phyloP scores from a whole-genome alignment of 2,888 invertebrate species.

The Phengaris alcon region DNA sequence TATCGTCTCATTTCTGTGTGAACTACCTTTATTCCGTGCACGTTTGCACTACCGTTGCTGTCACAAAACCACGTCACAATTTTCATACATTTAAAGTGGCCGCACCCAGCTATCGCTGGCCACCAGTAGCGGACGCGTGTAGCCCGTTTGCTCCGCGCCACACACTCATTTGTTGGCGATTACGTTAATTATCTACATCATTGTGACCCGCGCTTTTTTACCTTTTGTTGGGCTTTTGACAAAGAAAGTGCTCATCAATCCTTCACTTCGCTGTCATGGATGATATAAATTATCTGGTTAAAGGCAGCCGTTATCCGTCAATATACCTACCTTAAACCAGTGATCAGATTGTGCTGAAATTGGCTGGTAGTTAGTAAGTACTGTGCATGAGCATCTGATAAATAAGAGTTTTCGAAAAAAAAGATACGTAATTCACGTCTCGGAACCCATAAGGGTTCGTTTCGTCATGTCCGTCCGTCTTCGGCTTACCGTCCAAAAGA shows the following conservation, averaged over 20 bases:
- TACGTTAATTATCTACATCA: slow-evolving; percentile 12
- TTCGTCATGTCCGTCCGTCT: no score
- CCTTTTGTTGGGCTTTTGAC: slow-evolving; percentile 10
- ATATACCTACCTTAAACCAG: neutral
- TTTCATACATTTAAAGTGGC: no score
- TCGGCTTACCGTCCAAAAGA: no score
- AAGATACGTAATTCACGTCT: no score
- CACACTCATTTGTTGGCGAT: neutral
- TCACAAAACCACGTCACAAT: no score
- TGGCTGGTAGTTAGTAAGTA: no score
- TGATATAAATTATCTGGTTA: slow-evolving; percentile 1
- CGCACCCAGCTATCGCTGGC: neutral
- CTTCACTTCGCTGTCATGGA: neutral
- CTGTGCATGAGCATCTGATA: no score
- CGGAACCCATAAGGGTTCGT: no score
- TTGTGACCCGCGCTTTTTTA: neutral
- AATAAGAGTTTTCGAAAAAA: no score
- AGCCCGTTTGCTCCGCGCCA: neutral
- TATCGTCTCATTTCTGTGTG: no score
- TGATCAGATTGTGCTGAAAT: neutral
- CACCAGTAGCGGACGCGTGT: neutral
- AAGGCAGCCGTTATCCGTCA: neutral
- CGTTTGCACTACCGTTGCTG: no score
- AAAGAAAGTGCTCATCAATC: slow-evolving; percentile 9
- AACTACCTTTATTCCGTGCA: no score